phyloP scores from a whole-genome alignment of 2,888 invertebrate genomes.

The Cephus sareptanus region DNA sequence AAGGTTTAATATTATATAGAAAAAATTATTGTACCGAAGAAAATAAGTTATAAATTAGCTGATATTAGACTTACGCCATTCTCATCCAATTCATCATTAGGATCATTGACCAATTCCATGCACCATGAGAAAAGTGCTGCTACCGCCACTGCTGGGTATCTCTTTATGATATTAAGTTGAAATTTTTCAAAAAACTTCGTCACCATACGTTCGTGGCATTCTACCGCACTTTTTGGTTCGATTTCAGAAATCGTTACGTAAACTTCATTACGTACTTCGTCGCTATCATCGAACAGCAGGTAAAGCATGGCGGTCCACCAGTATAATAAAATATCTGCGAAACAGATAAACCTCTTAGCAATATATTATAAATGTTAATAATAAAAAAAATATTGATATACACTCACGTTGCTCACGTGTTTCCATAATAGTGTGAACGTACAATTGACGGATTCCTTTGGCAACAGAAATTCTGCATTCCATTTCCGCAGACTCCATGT shows the following conservation, averaged over 20 bases:
- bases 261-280: slow-evolving; percentile 43
- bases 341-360: not conserved
- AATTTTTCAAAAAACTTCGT: slow-evolving; percentile 50
- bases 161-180: slow-evolving; percentile 18
- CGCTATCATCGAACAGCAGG: slow-evolving; percentile 55
- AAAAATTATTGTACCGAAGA: not conserved
- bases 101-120: slow-evolving; percentile 44
- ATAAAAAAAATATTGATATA: slow-evolving; percentile 13
- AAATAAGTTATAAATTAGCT: not conserved
- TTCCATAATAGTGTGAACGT: slow-evolving; percentile 11
- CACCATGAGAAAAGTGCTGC: slow-evolving; percentile 56
- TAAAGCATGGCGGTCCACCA: slow-evolving; percentile 61
- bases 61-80: slow-evolving; percentile 48
- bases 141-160: slow-evolving; percentile 33
- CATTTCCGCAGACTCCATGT: slow-evolving; percentile 46
- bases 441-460: slow-evolving; percentile 43
- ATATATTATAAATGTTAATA: not conserved
- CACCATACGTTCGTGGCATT: slow-evolving; percentile 37
- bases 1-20: slow-evolving; percentile 1
- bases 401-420: slow-evolving; percentile 11
- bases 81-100: slow-evolving; percentile 57
- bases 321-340: slow-evolving; percentile 33
- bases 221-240: slow-evolving; percentile 22
- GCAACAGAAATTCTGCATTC: slow-evolving; percentile 51
- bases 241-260: slow-evolving; percentile 38